A percentile compares a stretch with the other conserved stretches of the same genome.
Evolutionary conservation across 2,797 vertebrate species (phyloP).

Genomic region (Toxotes lorentzi): DNA sequence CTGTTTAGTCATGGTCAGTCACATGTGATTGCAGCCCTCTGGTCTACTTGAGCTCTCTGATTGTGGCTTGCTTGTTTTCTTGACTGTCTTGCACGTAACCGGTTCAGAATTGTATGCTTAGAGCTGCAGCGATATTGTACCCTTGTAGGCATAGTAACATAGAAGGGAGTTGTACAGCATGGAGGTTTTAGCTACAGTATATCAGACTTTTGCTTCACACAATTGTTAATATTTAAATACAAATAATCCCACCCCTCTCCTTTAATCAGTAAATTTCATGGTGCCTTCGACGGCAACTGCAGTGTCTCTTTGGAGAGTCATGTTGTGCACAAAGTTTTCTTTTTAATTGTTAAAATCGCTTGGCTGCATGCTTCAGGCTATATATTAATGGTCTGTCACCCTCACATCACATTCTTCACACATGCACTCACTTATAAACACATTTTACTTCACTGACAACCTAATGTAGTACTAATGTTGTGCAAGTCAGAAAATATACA

Average conservation of each 20-base stretch:
- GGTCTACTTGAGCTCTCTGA: slow-evolving; percentile 9
- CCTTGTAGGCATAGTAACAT: slow-evolving; percentile 21
- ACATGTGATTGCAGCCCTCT: slow-evolving; percentile 16
- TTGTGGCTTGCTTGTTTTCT: slow-evolving; percentile 19
- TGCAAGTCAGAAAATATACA: neutral
- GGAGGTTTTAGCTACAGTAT: slow-evolving; percentile 5
- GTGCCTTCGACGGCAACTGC: neutral
- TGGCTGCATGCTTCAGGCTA: slow-evolving; percentile 1
- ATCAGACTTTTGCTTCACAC: neutral
- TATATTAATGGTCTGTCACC: slow-evolving; percentile 1
- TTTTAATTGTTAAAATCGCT: slow-evolving; percentile 22
- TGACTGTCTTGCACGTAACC: slow-evolving; percentile 4
- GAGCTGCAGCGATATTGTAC: slow-evolving; percentile 9
- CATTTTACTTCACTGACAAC: neutral
- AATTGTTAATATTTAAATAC: slow-evolving; percentile 20
- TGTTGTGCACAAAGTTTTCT: slow-evolving; percentile 2
- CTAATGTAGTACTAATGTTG: neutral
- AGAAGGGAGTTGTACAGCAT: neutral
- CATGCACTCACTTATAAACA: neutral
- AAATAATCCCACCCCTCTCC: slow-evolving; percentile 22
- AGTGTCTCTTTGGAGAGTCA: slow-evolving; percentile 24
- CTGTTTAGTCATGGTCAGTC: neutral
- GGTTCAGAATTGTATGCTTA: slow-evolving; percentile 23
- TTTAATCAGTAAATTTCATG: slow-evolving; percentile 12
- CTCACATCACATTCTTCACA: slow-evolving; percentile 10